Evolutionary conservation across 30 jellyfish, hydroid and myxozoan species (phyloP).

Genomic region (Pelagia noctiluca): DNA sequence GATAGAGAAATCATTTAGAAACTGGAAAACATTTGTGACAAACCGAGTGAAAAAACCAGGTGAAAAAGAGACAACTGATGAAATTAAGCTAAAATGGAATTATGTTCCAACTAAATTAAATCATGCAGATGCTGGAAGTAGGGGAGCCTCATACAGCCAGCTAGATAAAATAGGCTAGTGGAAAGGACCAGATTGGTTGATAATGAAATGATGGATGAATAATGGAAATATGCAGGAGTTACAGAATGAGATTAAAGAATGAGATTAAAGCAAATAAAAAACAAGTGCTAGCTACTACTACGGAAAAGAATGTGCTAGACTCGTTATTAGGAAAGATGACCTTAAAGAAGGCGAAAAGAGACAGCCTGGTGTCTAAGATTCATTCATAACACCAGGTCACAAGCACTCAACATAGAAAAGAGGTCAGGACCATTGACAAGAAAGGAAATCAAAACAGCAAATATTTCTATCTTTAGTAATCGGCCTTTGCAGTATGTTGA

Average conservation of each 20-base stretch:
- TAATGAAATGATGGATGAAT: neutral
- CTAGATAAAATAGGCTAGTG: conserved; percentile 37
- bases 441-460: conserved; percentile 32
- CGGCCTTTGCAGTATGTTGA: conserved; percentile 69
- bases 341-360: conserved; percentile 22
- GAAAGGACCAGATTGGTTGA: conserved; percentile 58
- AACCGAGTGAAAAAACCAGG: conserved; percentile 33
- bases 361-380: conserved; percentile 19
- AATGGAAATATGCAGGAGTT: conserved; percentile 6
- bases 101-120: conserved; percentile 59
- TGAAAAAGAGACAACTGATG: conserved; percentile 26
- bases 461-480: conserved; percentile 18
- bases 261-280: neutral
- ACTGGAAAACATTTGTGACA: conserved; percentile 42
- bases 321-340: conserved; percentile 6
- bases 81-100: conserved; percentile 29
- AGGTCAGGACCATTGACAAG: conserved; percentile 47
- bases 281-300: conserved; percentile 13
- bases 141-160: conserved; percentile 21
- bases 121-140: conserved; percentile 61
- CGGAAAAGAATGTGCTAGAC: neutral
- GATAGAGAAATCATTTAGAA: conserved; percentile 11
- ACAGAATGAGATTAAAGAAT: no score
- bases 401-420: neutral
- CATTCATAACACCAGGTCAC: conserved; percentile 6